These are phyloP conservation scores for Seriola aureovittata DNA, from an alignment of 2,113 vertebrate genomes.

Conservation along the genomic window DNA sequence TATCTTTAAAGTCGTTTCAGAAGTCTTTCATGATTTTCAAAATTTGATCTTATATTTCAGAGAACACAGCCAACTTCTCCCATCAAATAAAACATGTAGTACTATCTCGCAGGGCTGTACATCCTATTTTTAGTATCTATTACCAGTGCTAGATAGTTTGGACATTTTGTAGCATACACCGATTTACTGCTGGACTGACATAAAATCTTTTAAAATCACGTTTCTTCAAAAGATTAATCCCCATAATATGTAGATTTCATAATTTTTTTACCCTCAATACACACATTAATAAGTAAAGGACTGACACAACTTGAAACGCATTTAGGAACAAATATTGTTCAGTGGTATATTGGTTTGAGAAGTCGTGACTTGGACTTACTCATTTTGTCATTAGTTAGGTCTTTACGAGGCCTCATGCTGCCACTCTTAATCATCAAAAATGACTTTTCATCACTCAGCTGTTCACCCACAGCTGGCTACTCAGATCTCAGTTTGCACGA, in stretches of 20 bases:
- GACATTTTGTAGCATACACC: background rate
- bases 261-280: no score
- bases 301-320: background rate
- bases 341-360: background rate
- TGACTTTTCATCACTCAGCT: constrained; percentile 38
- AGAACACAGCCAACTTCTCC: background rate
- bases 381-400: constrained; percentile 17
- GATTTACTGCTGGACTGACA: background rate
- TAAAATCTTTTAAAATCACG: background rate
- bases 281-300: no score
- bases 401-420: constrained; percentile 25
- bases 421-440: constrained; percentile 43
- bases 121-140: background rate
- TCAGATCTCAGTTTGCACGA: constrained; percentile 27
- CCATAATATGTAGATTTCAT: background rate
- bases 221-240: background rate
- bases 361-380: background rate
- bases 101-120: background rate
- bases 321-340: background rate
- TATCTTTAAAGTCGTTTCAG: background rate
- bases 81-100: background rate
- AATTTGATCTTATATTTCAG: constrained; percentile 4
- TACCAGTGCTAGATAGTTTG: background rate
- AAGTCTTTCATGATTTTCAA: background rate
- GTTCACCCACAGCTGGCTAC: constrained; percentile 49